Evolutionary conservation across 2,888 invertebrate species (phyloP).

Genomic region (Patella ulyssiponensis): DNA sequence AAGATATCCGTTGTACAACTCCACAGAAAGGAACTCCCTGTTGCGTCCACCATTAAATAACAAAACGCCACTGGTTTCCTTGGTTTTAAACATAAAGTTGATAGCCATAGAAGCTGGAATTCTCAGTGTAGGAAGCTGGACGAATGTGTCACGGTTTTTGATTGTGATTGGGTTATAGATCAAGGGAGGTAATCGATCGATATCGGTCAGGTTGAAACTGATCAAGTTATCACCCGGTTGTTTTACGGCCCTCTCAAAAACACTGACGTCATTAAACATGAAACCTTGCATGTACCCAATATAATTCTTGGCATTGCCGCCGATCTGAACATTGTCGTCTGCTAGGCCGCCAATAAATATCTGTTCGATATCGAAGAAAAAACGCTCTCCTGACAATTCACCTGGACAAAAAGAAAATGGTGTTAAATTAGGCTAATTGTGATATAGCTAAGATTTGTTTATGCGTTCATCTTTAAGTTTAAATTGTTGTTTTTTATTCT

Average conservation of each 20-base stretch:
- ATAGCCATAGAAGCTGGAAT: conserved; percentile 45
- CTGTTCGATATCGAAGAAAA: conserved; percentile 49
- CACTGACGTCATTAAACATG: conserved; percentile 49
- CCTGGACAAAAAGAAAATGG: conserved; percentile 37
- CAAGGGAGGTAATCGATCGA: conserved; percentile 41
- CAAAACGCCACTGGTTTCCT: conserved; percentile 57
- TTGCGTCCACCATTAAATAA: conserved; percentile 55
- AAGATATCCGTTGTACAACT: conserved; percentile 62
- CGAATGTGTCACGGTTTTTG: conserved; percentile 43
- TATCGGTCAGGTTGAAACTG: conserved; percentile 37
- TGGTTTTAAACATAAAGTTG: conserved; percentile 62
- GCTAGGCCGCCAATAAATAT: conserved; percentile 50
- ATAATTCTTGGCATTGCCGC: conserved; percentile 38
- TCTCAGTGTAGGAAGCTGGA: conserved; percentile 47
- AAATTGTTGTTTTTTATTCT: no score
- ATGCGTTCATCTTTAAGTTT: no score
- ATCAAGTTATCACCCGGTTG: conserved; percentile 27
- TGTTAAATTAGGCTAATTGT: no score
- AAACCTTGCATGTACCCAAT: conserved; percentile 63
- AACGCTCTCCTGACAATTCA: conserved; percentile 51
- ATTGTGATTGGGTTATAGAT: conserved; percentile 58
- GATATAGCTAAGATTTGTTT: no score
- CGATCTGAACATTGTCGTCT: conserved; percentile 28
- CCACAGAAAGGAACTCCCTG: conserved; percentile 60
- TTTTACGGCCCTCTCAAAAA: conserved; percentile 43